phyloP scores from a whole-genome alignment of 2,888 invertebrate species.

The Pyrocoelia pectoralis region DNA sequence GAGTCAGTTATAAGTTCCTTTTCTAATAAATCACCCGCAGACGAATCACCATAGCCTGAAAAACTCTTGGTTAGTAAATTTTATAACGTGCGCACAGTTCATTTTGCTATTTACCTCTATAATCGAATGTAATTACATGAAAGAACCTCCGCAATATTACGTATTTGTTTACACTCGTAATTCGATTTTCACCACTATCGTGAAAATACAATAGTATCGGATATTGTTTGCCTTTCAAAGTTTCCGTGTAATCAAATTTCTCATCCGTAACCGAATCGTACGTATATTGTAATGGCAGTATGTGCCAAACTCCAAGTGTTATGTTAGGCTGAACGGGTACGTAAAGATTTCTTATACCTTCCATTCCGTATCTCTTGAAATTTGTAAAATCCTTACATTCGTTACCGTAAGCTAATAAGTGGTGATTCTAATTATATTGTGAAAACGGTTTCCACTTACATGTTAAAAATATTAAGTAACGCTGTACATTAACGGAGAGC shows the following conservation, averaged over 20 bases:
- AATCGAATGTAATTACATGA: slow-evolving; percentile 84
- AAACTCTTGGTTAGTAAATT: background rate
- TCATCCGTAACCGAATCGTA: slow-evolving; percentile 47
- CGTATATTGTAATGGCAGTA: slow-evolving; percentile 68
- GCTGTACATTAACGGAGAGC: slow-evolving; percentile 72
- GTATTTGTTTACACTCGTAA: slow-evolving; percentile 76
- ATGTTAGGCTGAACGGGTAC: slow-evolving; percentile 62
- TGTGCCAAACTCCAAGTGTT: slow-evolving; percentile 73
- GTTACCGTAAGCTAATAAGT: slow-evolving; percentile 60
- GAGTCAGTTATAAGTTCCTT: slow-evolving; percentile 51
- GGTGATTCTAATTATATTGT: background rate
- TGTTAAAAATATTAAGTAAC: slow-evolving; percentile 75
- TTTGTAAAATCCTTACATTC: slow-evolving; percentile 73
- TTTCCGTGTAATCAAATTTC: slow-evolving; percentile 34
- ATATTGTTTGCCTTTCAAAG: slow-evolving; percentile 61
- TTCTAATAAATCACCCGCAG: slow-evolving; percentile 48
- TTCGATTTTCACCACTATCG: slow-evolving; percentile 77
- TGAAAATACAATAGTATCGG: slow-evolving; percentile 74
- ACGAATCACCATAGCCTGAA: slow-evolving; percentile 54
- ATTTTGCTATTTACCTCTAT: slow-evolving; percentile 76
- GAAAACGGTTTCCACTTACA: slow-evolving; percentile 64
- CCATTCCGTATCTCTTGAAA: slow-evolving; percentile 60
- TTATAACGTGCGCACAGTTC: too few relatives aligned
- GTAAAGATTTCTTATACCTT: slow-evolving; percentile 74
- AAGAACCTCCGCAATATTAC: slow-evolving; percentile 73